Conservation (phyloP, 2,888 invertebrate genomes). For the Morpho deidamia region DNA sequence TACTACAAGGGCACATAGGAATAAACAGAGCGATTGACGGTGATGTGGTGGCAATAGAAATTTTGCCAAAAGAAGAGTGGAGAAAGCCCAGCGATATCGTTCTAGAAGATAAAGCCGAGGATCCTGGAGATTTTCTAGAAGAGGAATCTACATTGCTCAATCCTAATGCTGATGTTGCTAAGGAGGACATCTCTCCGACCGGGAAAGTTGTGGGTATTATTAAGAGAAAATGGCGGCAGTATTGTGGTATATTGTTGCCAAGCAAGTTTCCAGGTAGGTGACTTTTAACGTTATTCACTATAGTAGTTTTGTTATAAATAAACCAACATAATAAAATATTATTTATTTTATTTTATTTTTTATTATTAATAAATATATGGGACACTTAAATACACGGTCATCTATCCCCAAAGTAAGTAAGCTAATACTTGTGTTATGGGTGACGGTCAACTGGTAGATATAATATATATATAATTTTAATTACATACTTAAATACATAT, state of each 20-base stretch:
- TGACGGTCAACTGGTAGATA: no score
- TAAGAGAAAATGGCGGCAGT: constrained; percentile 97
- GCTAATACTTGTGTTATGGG: no score
- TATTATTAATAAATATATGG: no score
- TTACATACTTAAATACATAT: no score
- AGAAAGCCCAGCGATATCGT: constrained; percentile 91
- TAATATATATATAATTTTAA: no score
- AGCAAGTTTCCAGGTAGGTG: constrained; percentile 81
- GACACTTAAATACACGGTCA: no score
- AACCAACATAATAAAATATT: no score
- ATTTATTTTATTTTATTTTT: no score
- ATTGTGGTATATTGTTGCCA: constrained; percentile 95
- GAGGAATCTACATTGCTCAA: constrained; percentile 74
- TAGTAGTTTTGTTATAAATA: no score
- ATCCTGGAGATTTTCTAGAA: constrained; percentile 82
- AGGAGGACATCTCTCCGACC: constrained; percentile 67
- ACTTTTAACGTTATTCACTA: neutral
- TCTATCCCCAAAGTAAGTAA: no score
- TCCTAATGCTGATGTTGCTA: constrained; percentile 35
- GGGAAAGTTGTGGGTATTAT: constrained; percentile 92
- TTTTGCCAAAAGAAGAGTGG: constrained; percentile 95
- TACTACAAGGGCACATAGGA: constrained; percentile 90
- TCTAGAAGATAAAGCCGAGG: constrained; percentile 85
- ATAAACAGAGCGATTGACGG: constrained; percentile 97
- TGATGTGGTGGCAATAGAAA: constrained; percentile 93